Conservation (phyloP, 2,113 vertebrate genomes). For the Zonotrichia leucophrys region DNA sequence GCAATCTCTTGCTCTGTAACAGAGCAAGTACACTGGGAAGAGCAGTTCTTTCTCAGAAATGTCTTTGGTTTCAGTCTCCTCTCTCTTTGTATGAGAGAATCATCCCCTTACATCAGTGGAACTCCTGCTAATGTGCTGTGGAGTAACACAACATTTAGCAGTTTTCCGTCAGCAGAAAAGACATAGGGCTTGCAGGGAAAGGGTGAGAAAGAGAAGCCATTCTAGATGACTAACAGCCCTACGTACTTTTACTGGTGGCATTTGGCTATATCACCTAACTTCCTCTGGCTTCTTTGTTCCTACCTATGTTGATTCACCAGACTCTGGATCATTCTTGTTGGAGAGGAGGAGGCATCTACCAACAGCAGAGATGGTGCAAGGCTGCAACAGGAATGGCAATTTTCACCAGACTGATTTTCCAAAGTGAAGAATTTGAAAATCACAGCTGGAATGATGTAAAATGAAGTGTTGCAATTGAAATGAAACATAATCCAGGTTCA, state of each 20-base stretch:
- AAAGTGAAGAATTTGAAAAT: constrained; percentile 10
- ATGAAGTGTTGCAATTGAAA: not conserved
- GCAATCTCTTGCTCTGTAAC: not conserved
- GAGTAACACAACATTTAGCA: not conserved
- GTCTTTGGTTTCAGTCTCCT: not conserved
- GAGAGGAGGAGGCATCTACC: not conserved
- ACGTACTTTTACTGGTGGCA: not conserved
- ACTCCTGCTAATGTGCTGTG: not conserved
- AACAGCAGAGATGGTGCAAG: not conserved
- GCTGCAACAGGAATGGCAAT: not conserved
- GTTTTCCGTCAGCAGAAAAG: not conserved
- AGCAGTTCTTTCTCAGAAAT: not conserved
- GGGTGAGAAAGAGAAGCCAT: not conserved
- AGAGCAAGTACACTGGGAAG: not conserved
- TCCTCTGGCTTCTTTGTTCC: not conserved
- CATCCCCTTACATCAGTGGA: not conserved
- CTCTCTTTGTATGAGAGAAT: not conserved
- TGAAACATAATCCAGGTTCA: not conserved
- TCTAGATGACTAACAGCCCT: not conserved
- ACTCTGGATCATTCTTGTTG: not conserved
- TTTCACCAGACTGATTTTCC: not conserved
- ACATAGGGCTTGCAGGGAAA: not conserved
- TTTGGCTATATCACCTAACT: not conserved
- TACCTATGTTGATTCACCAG: not conserved
- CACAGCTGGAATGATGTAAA: not conserved